A percentile compares a stretch with the other conserved stretches of the same genome.
These are phyloP conservation scores for Threskiornis aethiopicus DNA, from an alignment of 2,797 vertebrate genomes.

Conservation along the genomic window DNA sequence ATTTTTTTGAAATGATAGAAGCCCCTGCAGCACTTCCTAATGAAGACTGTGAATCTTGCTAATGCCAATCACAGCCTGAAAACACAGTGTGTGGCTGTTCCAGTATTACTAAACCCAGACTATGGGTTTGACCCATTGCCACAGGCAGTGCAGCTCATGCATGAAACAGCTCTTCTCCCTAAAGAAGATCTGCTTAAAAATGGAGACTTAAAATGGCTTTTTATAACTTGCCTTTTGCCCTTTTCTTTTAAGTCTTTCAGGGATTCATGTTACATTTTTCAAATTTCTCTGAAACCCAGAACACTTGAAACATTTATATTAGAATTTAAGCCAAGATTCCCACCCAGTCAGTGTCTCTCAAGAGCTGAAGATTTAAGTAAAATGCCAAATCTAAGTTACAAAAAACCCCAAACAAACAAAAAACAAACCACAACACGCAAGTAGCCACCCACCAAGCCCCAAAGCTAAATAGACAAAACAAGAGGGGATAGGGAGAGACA, in stretches of 20 bases:
- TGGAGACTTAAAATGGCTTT: background rate
- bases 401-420: background rate
- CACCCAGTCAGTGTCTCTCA: background rate
- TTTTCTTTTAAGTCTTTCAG: background rate
- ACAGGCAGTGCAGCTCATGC: background rate
- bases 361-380: background rate
- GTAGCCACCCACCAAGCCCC: conserved; percentile 22
- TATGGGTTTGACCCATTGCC: background rate
- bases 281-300: background rate
- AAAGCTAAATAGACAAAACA: background rate
- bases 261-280: background rate
- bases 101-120: background rate
- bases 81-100: background rate
- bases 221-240: background rate
- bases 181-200: background rate
- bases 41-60: background rate
- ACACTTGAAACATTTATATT: background rate
- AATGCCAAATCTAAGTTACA: background rate
- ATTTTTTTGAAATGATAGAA: background rate
- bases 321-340: conserved; percentile 3
- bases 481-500: background rate
- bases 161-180: background rate
- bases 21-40: too few species aligned
- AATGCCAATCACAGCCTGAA: background rate
- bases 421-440: background rate